Evolutionary conservation across 2,797 vertebrate species (phyloP).

Genomic region (Linurgus olivaceus): DNA sequence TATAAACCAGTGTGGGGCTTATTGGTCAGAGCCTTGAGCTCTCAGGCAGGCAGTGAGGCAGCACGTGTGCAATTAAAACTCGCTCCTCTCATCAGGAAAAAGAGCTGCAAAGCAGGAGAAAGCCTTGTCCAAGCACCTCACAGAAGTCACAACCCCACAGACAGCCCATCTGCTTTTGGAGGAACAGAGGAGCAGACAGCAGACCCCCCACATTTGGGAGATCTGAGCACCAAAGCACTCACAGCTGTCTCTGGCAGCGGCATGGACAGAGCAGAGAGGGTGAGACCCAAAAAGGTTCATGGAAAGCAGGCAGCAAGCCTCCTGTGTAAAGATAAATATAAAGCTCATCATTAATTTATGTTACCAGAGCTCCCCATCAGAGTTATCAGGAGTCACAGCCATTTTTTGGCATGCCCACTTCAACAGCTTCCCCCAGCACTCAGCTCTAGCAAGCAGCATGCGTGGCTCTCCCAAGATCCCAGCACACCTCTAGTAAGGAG

Average conservation of each 20-base stretch:
- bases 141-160: not conserved
- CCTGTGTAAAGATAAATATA: not conserved
- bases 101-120: not conserved
- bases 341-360: not conserved
- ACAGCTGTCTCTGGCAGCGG: fast-evolving
- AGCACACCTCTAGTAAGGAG: not conserved
- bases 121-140: not conserved
- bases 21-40: not conserved
- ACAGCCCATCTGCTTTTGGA: not conserved
- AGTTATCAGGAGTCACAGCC: not conserved
- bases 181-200: fast-evolving
- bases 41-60: not conserved
- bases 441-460: not conserved
- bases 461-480: fast-evolving
- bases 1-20: fast-evolving
- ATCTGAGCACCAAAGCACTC: not conserved
- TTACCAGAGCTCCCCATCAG: fast-evolving
- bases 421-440: not conserved
- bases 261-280: fast-evolving
- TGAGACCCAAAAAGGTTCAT: not conserved
- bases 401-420: not conserved
- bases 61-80: not conserved
- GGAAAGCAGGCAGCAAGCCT: not conserved
- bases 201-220: not conserved
- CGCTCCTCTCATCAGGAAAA: fast-evolving